Evolutionary conservation across 1,140 invertebrate genomes (phyloP).

Genomic region (Mylabris phalerata): DNA sequence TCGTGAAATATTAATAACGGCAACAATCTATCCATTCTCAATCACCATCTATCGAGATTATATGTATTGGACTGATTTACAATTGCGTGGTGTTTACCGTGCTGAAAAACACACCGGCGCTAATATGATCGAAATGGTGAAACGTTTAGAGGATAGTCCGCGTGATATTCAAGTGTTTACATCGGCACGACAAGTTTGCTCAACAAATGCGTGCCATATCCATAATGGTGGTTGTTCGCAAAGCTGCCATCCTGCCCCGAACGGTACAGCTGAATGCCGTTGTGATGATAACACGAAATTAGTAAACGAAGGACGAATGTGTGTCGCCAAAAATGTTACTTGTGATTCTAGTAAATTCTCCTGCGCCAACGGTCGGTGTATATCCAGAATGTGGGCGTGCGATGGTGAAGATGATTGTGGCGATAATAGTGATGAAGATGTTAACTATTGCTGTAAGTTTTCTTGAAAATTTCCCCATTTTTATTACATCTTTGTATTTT

Average conservation of each 20-base stretch:
- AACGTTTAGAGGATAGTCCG: slow-evolving; percentile 82
- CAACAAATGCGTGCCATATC: slow-evolving; percentile 76
- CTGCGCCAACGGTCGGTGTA: slow-evolving; percentile 91
- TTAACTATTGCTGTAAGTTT: slow-evolving; percentile 77
- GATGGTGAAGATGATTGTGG: slow-evolving; percentile 94
- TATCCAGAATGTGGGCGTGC: slow-evolving; percentile 93
- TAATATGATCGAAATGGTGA: slow-evolving; percentile 90
- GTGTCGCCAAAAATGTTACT: slow-evolving; percentile 77
- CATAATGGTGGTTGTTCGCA: slow-evolving; percentile 96
- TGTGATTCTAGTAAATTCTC: slow-evolving; percentile 88
- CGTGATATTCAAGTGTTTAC: slow-evolving; percentile 89
- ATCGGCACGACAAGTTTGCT: slow-evolving; percentile 69
- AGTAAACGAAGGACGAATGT: slow-evolving; percentile 90
- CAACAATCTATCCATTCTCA: slow-evolving; percentile 94
- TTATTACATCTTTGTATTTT: neutral
- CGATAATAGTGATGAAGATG: slow-evolving; percentile 90
- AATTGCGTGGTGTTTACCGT: slow-evolving; percentile 86
- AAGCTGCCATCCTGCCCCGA: slow-evolving; percentile 83
- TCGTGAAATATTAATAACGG: slow-evolving; percentile 70
- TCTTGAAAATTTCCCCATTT: neutral
- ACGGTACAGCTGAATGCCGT: slow-evolving; percentile 77
- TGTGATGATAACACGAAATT: slow-evolving; percentile 80
- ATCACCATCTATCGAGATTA: slow-evolving; percentile 87
- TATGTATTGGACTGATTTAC: slow-evolving; percentile 97
- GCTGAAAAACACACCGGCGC: slow-evolving; percentile 96